These are phyloP conservation scores for Drosophila eugracilis DNA, from an alignment of 1,140 invertebrate genomes.

Conservation along the genomic window DNA sequence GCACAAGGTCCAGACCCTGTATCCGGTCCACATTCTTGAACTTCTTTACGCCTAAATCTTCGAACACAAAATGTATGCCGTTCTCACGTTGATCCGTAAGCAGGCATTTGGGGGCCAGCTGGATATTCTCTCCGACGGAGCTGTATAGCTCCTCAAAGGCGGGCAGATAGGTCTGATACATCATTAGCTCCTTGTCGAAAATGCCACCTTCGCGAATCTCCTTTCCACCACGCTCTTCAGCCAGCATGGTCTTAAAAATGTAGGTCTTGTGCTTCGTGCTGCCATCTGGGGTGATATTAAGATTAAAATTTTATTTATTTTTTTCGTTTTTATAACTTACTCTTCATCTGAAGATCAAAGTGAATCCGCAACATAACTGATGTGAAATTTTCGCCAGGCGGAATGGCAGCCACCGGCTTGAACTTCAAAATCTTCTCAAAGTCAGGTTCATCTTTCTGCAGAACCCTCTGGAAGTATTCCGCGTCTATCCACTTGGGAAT, in stretches of 20 bases:
- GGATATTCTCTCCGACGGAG: conserved; percentile 51
- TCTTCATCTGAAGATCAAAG: conserved; percentile 69
- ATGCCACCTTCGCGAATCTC: conserved; percentile 27
- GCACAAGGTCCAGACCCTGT: conserved; percentile 86
- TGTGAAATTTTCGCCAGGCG: conserved; percentile 74
- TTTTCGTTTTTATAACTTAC: conserved; percentile 5
- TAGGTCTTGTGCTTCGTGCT: conserved; percentile 45
- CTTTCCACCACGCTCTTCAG: conserved; percentile 45
- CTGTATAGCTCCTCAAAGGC: conserved; percentile 51
- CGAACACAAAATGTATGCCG: conserved; percentile 64
- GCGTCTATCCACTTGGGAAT: conserved; percentile 85
- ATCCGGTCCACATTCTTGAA: conserved; percentile 84
- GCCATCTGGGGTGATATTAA: conserved; percentile 33
- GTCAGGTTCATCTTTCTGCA: conserved; percentile 81
- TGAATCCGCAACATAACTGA: conserved; percentile 69
- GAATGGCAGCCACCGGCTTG: conserved; percentile 64
- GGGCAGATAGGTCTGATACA: conserved; percentile 53
- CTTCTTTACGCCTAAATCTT: conserved; percentile 46
- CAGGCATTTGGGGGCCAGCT: conserved; percentile 66
- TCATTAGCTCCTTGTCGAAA: conserved; percentile 56
- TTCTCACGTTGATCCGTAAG: conserved; percentile 42
- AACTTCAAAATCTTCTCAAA: conserved; percentile 68
- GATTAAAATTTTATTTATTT: not conserved
- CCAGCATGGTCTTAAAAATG: conserved; percentile 62
- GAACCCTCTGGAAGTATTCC: conserved; percentile 83